Evolutionary conservation across 2,113 vertebrate species (phyloP), one percentile per base, ranked within the genome.

Genomic region (Lamprotornis superbus): DNA sequence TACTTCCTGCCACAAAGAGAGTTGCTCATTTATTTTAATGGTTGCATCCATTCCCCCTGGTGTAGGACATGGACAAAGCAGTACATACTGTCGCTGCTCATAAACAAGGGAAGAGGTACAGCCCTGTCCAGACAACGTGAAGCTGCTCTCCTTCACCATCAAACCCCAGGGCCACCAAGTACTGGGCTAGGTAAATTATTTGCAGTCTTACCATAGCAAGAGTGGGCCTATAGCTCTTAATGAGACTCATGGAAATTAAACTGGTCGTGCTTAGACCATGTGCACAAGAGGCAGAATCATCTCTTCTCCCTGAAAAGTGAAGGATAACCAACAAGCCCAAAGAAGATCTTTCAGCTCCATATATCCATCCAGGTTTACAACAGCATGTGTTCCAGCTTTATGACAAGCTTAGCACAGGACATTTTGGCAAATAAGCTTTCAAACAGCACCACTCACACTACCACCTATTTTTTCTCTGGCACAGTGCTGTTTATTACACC

Each of bases 401-500:
- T 6, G 42, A 52, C 10, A 23, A 9, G 14, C 80, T 37, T 73
- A 80, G 56, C 11, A 52, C 1, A 18, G 10, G 15, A 69, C 24
- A 61, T 28, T 49, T 60, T 27, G 24, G 42, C 39, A 69, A 21
- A 25, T 18, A 46, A 33, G 13, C 19, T 74, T 65, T 53, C 27
- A 55, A 33, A 47, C 16, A 76, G n/a, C 27, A 44, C 15, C 39
- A 52, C 27, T 67, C 60, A 11, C 11, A 50, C 61, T 37, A 78
- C 33, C n/a, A 78, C 25, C 8, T 19, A 39, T 78, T 59, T 82
- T 75, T 64, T 78, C 44, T 74, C 55, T 50, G 57, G 33, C 11
- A 39, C 0, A 0, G 5, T 33, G 30, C 23, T 78, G 18, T 33
- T 69, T 68, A 52, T 46, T 67, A 49, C 10, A 77, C 11, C 8